Percentiles rank a stretch among this genome's conserved stretches.
Conservation (phyloP, 1,140 invertebrate genomes). For the Whitmania pigra region DNA sequence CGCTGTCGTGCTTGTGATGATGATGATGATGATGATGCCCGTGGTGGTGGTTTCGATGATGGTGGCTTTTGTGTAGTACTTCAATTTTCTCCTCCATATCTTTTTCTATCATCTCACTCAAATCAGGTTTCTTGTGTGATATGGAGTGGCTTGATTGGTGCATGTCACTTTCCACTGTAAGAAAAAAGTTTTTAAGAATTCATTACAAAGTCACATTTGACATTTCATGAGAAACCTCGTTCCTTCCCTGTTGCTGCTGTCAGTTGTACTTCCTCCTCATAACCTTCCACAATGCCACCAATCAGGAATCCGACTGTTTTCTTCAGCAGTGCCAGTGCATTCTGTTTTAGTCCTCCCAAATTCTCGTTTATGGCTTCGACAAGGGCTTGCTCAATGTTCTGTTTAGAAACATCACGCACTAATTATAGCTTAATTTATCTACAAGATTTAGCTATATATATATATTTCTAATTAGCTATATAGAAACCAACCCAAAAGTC, state of each 20-base stretch:
- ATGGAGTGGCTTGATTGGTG: neutral
- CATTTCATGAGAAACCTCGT: neutral
- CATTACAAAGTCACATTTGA: neutral
- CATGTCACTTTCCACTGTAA: neutral
- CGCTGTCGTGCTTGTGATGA: neutral
- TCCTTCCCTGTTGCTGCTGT: neutral
- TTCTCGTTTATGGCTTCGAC: neutral
- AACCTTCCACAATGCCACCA: neutral
- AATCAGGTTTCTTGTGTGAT: constrained; percentile 9
- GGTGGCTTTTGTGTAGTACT: neutral
- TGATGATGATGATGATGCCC: constrained; percentile 23
- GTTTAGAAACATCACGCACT: too few species aligned
- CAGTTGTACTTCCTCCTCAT: neutral
- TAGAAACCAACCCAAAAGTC: constrained; percentile 20
- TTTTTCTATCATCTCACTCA: constrained; percentile 8
- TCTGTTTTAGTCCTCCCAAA: neutral
- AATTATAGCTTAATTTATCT: too few species aligned
- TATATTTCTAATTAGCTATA: too few species aligned
- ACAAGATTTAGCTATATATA: too few species aligned
- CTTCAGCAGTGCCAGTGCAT: neutral
- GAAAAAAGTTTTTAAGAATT: neutral
- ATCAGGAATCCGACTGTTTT: neutral
- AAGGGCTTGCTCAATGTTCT: neutral
- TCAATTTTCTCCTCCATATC: constrained; percentile 12
- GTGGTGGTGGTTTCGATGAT: neutral